A percentile compares a stretch with the other conserved stretches of the same genome.
Conservation (phyloP, 2,113 vertebrate species). For the Perca fluviatilis region DNA sequence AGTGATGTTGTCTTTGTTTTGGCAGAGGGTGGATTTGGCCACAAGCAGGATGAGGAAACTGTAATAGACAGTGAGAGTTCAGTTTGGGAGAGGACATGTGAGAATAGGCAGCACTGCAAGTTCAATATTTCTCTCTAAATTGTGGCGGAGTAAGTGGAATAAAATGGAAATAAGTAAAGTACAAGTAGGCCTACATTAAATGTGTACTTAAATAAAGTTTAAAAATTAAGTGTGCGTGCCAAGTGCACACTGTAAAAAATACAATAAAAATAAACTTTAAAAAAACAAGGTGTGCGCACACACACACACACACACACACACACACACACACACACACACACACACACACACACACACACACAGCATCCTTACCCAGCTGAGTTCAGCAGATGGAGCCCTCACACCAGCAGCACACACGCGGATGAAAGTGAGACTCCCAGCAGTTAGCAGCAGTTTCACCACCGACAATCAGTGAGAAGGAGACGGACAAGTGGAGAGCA, state of each 20-base stretch:
- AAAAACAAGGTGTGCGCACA: neutral
- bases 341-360: neutral
- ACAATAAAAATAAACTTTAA: too few relatives aligned
- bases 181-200: too few relatives aligned
- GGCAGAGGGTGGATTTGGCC: constrained; percentile 27
- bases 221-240: too few relatives aligned
- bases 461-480: constrained; percentile 11
- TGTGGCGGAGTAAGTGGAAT: too few relatives aligned
- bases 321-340: constrained; percentile 12
- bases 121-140: too few relatives aligned
- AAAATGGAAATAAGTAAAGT: too few relatives aligned
- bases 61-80: constrained; percentile 16
- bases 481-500: constrained; percentile 28
- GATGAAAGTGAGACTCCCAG: constrained; percentile 52
- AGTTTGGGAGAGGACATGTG: constrained; percentile 34
- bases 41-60: constrained; percentile 4
- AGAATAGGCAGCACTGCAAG: neutral
- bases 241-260: too few relatives aligned
- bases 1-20: constrained; percentile 25
- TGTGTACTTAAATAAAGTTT: too few relatives aligned
- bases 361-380: constrained; percentile 22
- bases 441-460: constrained; percentile 46
- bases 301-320: neutral
- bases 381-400: constrained; percentile 80
- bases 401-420: constrained; percentile 40